Base-by-base conservation (phyloP, 1,140 invertebrate genomes). In the Drosophila pachea region DNA sequence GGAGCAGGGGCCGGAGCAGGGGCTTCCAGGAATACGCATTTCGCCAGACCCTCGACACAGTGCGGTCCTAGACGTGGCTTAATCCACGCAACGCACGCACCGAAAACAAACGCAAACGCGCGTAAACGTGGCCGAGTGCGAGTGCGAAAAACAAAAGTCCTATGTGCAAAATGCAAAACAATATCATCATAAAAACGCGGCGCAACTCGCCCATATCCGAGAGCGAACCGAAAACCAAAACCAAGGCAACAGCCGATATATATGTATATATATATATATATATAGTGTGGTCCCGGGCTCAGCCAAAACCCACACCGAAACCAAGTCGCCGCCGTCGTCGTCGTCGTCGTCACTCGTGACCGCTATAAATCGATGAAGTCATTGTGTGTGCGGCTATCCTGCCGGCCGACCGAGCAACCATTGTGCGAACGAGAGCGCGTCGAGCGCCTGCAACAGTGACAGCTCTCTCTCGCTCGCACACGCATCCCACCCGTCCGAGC, bases 331-430 rank as follows among this genome's bases (percentile, higher is more conserved):
- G 60, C 68, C 33, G 35, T 36, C 35, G 35, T 36, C 35, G 35
- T 36, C 35, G 64, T 50, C 64, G 50, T 73, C 60, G 60, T 65
- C 73, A 72, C 81, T 86, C 71, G 67, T 86, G 81, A 86, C 81
- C 81, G 76, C 81, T 86, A 86, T 86, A 86, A 86, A 81, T 86
- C 76, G 82, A 86, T 86, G 81, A 86, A 86, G 81, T 86, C 82
- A 81, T 81, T 86, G 81, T 86, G 78, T 68, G 67, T 67, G 63
- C 42, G 59, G 16, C 60, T 54, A 52, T 65, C 54, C 67, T 73
- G 64, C 48, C 53, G 38, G 22, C 35, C 11, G 12, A 12, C 49
- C 49, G 11, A 3, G 22, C 22, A 3, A 33, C 32, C 12, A 16
- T 8, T 22, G 33, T 22, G 38, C 11, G 43, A 43, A 40, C 7